phyloP scores from a whole-genome alignment of 92 coral and sea anemone genomes.

The Epizoanthus rinbou region DNA sequence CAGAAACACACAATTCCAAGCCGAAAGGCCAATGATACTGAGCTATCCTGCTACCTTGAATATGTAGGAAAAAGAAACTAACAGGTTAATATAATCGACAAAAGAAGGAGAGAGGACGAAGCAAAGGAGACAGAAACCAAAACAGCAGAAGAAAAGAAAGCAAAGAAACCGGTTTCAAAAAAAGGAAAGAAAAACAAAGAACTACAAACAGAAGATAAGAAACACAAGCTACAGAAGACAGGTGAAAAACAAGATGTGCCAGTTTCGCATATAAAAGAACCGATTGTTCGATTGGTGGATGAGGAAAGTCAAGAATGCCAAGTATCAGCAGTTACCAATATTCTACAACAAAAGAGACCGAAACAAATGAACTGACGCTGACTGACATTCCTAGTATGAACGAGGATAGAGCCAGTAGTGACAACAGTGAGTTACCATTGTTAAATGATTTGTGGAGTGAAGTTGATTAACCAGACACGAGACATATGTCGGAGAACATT shows the following conservation, averaged over 20 bases:
- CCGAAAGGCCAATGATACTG: no score
- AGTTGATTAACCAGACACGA: neutral
- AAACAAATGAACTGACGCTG: neutral
- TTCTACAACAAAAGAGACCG: neutral
- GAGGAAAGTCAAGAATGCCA: no score
- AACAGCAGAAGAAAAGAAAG: no score
- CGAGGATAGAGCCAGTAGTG: neutral
- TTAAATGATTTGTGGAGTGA: neutral
- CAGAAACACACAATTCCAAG: no score
- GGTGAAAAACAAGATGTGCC: neutral
- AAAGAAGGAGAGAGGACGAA: no score
- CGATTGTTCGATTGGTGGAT: neutral
- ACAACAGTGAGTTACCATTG: neutral
- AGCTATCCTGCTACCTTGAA: no score
- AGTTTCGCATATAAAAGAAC: neutral
- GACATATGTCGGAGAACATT: conserved; percentile 12
- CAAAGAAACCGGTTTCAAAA: no score
- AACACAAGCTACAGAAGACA: neutral
- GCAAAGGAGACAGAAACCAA: no score
- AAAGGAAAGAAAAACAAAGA: no score
- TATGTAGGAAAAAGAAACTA: no score
- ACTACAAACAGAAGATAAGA: neutral
- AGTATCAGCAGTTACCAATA: neutral
- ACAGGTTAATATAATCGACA: no score
- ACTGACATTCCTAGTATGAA: neutral